phyloP scores from a whole-genome alignment of 2,888 invertebrate species.

The Nebria brevicollis region DNA sequence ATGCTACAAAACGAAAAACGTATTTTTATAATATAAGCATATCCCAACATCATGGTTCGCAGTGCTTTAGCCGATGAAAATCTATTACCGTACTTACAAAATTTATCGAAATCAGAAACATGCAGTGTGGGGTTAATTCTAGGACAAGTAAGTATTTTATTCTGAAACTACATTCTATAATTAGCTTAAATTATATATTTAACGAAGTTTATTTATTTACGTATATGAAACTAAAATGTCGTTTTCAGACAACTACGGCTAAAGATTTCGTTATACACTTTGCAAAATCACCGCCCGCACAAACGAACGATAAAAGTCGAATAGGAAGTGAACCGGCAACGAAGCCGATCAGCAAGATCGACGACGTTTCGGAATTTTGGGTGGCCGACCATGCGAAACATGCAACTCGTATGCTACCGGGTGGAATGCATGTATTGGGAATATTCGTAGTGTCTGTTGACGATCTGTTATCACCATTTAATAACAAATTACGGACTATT shows the following conservation, averaged over 20 bases:
- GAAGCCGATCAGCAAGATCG: constrained; percentile 61
- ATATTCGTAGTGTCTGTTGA: constrained; percentile 79
- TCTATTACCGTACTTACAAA: constrained; percentile 74
- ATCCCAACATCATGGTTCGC: constrained; percentile 68
- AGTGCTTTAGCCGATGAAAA: constrained; percentile 75
- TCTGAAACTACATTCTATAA: too few relatives aligned
- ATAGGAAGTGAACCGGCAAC: constrained; percentile 54
- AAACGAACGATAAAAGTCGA: constrained; percentile 61
- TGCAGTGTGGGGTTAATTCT: constrained; percentile 80
- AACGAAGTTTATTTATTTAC: too few relatives aligned
- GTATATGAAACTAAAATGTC: background rate
- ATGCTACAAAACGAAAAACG: constrained; percentile 30
- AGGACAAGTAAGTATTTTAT: constrained; percentile 73
- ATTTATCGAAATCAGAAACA: constrained; percentile 70
- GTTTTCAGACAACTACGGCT: constrained; percentile 68
- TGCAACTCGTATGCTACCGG: constrained; percentile 90
- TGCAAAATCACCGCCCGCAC: constrained; percentile 76
- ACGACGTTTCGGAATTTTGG: constrained; percentile 74
- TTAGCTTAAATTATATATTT: too few relatives aligned
- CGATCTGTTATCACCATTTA: constrained; percentile 70
- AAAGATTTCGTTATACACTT: constrained; percentile 84
- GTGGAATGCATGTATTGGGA: constrained; percentile 87
- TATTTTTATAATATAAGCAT: background rate
- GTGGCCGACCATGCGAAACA: constrained; percentile 85
- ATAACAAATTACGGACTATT: constrained; percentile 69